Evolutionary conservation across 2,888 invertebrate species (phyloP).

Genomic region (Neoascia interrupta): DNA sequence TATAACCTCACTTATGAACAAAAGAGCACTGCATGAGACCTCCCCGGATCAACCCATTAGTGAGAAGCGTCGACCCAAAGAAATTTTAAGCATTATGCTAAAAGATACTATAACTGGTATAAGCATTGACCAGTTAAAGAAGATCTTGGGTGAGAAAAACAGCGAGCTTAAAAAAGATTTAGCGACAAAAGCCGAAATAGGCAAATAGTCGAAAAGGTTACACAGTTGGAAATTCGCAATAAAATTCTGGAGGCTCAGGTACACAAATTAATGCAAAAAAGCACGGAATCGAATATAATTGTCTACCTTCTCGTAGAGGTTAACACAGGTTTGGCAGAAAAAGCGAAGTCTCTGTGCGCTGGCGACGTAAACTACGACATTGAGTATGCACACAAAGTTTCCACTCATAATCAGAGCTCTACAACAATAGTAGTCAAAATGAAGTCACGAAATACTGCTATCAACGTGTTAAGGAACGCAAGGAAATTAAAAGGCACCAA

Average conservation of each 20-base stretch:
- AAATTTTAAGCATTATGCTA: background rate
- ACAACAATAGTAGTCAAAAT: slow-evolving; percentile 2
- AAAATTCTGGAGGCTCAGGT: background rate
- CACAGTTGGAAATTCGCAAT: background rate
- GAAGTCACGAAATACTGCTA: slow-evolving; percentile 1
- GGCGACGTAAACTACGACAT: background rate
- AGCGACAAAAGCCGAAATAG: background rate
- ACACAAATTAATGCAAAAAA: slow-evolving; percentile 1
- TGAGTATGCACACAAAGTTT: background rate
- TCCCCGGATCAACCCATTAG: background rate
- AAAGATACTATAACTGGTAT: background rate
- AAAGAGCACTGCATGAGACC: background rate
- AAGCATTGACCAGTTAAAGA: slow-evolving; percentile 1
- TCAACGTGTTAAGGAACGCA: background rate
- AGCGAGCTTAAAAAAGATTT: slow-evolving; percentile 6
- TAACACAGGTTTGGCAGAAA: background rate
- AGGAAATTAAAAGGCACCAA: slow-evolving; percentile 1
- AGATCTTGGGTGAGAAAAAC: slow-evolving; percentile 4
- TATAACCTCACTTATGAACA: slow-evolving; percentile 2
- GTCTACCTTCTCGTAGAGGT: background rate
- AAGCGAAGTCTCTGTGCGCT: slow-evolving; percentile 2
- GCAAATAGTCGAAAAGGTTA: background rate
- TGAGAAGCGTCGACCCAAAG: background rate
- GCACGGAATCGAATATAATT: slow-evolving; percentile 1
- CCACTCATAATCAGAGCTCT: background rate